A percentile compares a stretch with the other conserved stretches of the same genome.
phyloP scores from a whole-genome alignment of 2,113 vertebrate species.

The Genyomyrus donnyi region DNA sequence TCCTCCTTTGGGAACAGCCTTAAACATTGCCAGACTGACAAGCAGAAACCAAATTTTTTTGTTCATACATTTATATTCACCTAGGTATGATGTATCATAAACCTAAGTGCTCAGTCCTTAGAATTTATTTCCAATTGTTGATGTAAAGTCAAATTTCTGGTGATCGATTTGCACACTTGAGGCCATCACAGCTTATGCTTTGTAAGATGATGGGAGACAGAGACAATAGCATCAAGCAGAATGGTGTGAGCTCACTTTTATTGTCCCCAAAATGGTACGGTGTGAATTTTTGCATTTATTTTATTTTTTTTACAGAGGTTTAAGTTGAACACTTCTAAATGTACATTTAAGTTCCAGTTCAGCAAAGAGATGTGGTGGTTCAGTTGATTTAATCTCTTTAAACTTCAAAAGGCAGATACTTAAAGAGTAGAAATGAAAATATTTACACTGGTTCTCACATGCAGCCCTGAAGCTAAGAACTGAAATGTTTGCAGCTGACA shows the following conservation, averaged over 20 bases:
- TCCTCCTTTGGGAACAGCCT: background rate
- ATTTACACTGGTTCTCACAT: constrained; percentile 68
- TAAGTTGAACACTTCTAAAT: constrained; percentile 40
- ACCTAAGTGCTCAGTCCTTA: background rate
- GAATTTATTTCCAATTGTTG: background rate
- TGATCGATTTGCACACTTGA: background rate
- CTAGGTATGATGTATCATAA: background rate
- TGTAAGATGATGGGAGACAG: constrained; percentile 14
- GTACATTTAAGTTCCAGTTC: constrained; percentile 46
- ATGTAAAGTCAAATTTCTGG: background rate
- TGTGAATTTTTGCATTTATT: constrained; percentile 26
- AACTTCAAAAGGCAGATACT: constrained; percentile 48
- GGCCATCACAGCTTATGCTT: background rate
- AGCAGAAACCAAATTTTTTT: background rate
- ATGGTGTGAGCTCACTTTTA: constrained; percentile 34
- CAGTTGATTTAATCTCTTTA: constrained; percentile 42
- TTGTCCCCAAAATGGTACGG: constrained; percentile 29
- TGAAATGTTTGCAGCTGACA: constrained; percentile 48
- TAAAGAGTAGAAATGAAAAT: constrained; percentile 62
- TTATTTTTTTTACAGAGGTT: constrained; percentile 25
- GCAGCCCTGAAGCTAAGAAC: constrained; percentile 57
- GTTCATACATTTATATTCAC: background rate
- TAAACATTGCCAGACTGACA: background rate
- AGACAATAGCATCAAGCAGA: constrained; percentile 34
- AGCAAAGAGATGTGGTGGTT: constrained; percentile 39